These are phyloP conservation scores for Phoenoteleia sp. DNA, from an alignment of 2,888 invertebrate genomes.

Conservation along the genomic window DNA sequence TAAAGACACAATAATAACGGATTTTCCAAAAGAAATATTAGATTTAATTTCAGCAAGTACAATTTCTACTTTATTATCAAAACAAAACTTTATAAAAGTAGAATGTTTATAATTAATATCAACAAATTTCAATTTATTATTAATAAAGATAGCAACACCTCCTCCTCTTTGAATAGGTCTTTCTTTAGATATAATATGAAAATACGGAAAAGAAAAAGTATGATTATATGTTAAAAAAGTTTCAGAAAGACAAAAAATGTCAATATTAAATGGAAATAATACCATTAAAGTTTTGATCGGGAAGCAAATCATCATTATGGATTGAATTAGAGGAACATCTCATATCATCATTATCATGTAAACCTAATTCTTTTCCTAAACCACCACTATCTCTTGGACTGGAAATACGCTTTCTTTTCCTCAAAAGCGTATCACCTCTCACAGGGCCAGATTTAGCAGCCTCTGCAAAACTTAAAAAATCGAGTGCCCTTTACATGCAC, in stretches of 20 bases:
- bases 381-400: too few relatives aligned
- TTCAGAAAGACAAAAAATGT: conserved; percentile 32
- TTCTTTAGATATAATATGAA: conserved; percentile 8
- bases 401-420: too few relatives aligned
- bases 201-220: not conserved
- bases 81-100: not conserved
- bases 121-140: conserved; percentile 1
- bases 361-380: too few relatives aligned
- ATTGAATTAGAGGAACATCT: too few relatives aligned
- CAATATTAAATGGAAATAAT: conserved; percentile 7
- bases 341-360: too few relatives aligned
- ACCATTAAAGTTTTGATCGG: too few relatives aligned
- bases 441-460: too few relatives aligned
- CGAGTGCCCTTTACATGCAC: not conserved
- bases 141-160: conserved; percentile 17
- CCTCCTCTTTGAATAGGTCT: not conserved
- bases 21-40: not conserved
- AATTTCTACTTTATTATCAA: conserved; percentile 5
- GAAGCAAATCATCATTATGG: too few relatives aligned
- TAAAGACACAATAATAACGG: not conserved
- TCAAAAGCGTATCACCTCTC: too few relatives aligned
- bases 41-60: not conserved
- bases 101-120: not conserved
- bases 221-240: not conserved
- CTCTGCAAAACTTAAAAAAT: too few relatives aligned